Conservation (phyloP, 1,140 invertebrate genomes). For the Hyles euphorbiae region DNA sequence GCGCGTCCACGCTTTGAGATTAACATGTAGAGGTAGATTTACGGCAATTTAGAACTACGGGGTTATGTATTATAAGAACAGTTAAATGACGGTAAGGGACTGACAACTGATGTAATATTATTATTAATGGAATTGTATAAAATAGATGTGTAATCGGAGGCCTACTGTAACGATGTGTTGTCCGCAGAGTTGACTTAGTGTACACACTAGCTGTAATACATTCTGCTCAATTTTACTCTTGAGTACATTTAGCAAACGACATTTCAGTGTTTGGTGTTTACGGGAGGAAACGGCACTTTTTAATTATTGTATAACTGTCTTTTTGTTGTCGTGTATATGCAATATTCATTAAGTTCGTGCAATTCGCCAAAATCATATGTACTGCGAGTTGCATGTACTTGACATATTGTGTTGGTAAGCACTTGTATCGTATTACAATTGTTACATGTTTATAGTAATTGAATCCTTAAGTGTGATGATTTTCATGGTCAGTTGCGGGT, state of each 20-base stretch:
- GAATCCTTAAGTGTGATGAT: too few relatives aligned
- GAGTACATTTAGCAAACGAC: slow-evolving; percentile 59
- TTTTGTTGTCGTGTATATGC: neutral
- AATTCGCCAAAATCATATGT: slow-evolving; percentile 6
- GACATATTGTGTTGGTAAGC: slow-evolving; percentile 3
- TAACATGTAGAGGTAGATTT: slow-evolving; percentile 61
- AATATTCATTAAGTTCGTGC: slow-evolving; percentile 11
- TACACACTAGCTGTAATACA: slow-evolving; percentile 60
- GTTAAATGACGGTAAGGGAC: slow-evolving; percentile 60
- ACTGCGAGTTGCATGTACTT: slow-evolving; percentile 14
- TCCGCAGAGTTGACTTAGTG: slow-evolving; percentile 68
- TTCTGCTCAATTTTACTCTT: slow-evolving; percentile 68
- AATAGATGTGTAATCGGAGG: slow-evolving; percentile 62
- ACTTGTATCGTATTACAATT: too few relatives aligned
- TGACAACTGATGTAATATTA: slow-evolving; percentile 70
- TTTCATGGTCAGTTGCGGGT: too few relatives aligned
- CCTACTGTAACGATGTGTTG: slow-evolving; percentile 53
- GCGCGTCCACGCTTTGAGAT: slow-evolving; percentile 48
- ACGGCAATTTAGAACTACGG: slow-evolving; percentile 64
- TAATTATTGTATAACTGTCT: slow-evolving; percentile 16
- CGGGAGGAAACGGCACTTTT: slow-evolving; percentile 48
- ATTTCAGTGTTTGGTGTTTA: slow-evolving; percentile 33
- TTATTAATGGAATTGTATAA: slow-evolving; percentile 70
- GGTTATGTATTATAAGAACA: slow-evolving; percentile 68
- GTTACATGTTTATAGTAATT: too few relatives aligned